Base-by-base conservation (phyloP, 1,140 invertebrate genomes). In the Ruditapes philippinarum region DNA sequence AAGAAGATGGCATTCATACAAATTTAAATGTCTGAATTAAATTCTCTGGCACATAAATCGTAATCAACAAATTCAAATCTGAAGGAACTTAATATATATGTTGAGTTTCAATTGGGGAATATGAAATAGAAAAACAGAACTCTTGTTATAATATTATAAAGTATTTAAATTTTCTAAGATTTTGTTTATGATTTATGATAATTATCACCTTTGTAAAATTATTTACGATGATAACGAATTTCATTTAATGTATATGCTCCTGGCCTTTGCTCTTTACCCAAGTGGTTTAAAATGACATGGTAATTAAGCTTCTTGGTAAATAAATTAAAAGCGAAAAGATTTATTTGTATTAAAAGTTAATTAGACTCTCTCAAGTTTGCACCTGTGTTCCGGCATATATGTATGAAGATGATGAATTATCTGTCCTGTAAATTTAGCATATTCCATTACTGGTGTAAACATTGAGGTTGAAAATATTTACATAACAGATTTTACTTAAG, bases 261-360 rank as follows among this genome's bases (percentile, higher is more conserved):
- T 45, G 14, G 51, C 51, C 51, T 54, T 54, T 14, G 17, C 45
- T 49, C 17, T 14, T 22, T 22, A 4, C 51, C 51, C 42, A 57
- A 9, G 25, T 57, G 54, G 25, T 57, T 65, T 28, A 11, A 65
- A 65, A 31, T 65, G 60, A 65, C 60, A 65, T 31, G 5, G 9
- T 65, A 70, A 70, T 36, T 36, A 38, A 33, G n/a, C 33, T 12
- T 4, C 5, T 22, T 33, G 28, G n/a, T 28, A 65, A 1, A 70
- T 70, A 38, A 36, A 70, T 70, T 70, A 28, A 36, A 38, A 40
- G 33, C 22, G 42, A 45, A 40, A 40, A 38, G 65, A 70, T 38
- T 38, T 70, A 70, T 70, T 33, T 70, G n/a, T 70, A 70, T 70
- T 36, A 70, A 70, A 70, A 70, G 9, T 38, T 38, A 38, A 70